A percentile compares a stretch with the other conserved stretches of the same genome.
These are phyloP conservation scores for Hemicentrotus pulcherrimus DNA, from an alignment of 35 echinoderm and acorn worm genomes.

Conservation along the genomic window DNA sequence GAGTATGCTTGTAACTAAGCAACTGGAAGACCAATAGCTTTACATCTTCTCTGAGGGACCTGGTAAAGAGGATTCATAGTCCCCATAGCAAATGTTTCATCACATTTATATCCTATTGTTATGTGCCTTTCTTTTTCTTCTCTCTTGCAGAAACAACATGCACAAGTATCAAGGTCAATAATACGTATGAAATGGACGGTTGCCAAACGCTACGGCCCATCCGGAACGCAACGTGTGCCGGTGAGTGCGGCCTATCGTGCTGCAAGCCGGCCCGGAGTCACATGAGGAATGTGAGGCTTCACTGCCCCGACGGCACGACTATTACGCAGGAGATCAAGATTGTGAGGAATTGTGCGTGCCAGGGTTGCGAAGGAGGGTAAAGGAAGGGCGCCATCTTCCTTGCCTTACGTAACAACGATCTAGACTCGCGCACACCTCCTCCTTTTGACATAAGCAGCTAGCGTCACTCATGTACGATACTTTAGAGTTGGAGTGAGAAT, in stretches of 20 bases:
- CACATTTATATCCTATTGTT: neutral
- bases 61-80: neutral
- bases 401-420: neutral
- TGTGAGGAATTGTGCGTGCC: constrained; percentile 75
- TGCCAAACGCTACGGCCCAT: constrained; percentile 71
- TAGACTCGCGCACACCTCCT: neutral
- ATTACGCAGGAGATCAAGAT: constrained; percentile 54
- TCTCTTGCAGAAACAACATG: constrained; percentile 79
- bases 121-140: constrained; percentile 12
- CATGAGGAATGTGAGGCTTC: constrained; percentile 61
- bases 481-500: neutral
- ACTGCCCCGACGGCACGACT: constrained; percentile 67
- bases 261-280: constrained; percentile 73
- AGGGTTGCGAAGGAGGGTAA: constrained; percentile 55
- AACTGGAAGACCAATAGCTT: neutral
- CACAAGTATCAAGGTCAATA: constrained; percentile 39
- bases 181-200: constrained; percentile 53
- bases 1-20: too few species aligned
- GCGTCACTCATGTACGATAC: constrained; percentile 10
- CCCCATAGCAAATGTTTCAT: neutral
- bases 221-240: constrained; percentile 56
- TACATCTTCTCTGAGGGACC: too few species aligned
- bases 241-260: constrained; percentile 76
- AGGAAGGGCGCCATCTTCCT: neutral
- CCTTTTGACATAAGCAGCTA: neutral